phyloP scores from a whole-genome alignment of 1,140 invertebrate genomes.

The Mercenaria mercenaria region DNA sequence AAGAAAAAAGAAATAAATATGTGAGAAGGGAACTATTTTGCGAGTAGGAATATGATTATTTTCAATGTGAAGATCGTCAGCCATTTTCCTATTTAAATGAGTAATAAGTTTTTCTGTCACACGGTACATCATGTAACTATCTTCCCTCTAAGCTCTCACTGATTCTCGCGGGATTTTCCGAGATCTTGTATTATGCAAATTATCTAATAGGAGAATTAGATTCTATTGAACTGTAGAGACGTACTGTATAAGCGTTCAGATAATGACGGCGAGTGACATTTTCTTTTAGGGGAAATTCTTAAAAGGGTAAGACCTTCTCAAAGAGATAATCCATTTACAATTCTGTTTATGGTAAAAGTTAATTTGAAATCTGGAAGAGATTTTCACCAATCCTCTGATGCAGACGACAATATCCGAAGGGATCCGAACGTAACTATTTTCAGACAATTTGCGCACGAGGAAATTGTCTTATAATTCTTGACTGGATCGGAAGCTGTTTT shows the following conservation, averaged over 20 bases:
- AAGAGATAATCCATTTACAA: background rate
- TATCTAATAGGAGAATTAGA: background rate
- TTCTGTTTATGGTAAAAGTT: background rate
- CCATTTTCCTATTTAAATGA: too few species aligned
- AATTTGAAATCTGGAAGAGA: background rate
- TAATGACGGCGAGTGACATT: background rate
- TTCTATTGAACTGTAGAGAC: background rate
- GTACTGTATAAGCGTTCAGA: background rate
- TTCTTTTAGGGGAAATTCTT: background rate
- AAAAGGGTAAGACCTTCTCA: background rate
- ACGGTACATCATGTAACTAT: too few species aligned
- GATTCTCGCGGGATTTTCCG: background rate
- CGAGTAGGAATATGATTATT: too few species aligned
- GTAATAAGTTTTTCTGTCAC: too few species aligned
- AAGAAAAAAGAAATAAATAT: too few species aligned
- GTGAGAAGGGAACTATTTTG: too few species aligned
- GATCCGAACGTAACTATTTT: background rate
- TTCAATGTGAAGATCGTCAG: too few species aligned
- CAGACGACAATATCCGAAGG: background rate
- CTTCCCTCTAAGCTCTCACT: background rate
- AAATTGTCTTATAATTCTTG: background rate
- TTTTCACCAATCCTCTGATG: background rate
- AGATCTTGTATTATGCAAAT: conserved; percentile 21
- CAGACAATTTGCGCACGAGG: background rate
- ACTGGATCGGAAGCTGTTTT: background rate